Conservation (phyloP, 2,797 vertebrate species). For the Hypotaenidia philippensis region DNA sequence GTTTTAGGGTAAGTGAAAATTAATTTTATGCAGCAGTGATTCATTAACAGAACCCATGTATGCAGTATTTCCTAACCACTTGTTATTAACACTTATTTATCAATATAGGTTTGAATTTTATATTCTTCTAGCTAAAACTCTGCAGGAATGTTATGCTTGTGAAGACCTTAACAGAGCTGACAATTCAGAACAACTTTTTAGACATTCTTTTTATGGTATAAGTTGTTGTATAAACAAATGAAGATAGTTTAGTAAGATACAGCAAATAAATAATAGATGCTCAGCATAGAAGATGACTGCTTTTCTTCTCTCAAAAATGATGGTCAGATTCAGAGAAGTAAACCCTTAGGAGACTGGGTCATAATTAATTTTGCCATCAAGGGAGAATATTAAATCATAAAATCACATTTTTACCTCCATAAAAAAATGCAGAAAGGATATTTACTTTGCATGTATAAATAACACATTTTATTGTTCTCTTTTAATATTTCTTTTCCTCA, state of each 20-base stretch:
- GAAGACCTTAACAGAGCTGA: neutral
- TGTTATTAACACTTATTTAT: neutral
- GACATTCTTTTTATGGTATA: neutral
- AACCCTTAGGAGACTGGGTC: neutral
- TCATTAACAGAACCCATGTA: neutral
- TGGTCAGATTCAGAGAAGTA: slow-evolving; percentile 32
- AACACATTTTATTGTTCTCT: slow-evolving; percentile 57
- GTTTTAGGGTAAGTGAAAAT: neutral
- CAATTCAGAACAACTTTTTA: slow-evolving; percentile 24
- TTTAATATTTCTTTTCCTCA: slow-evolving; percentile 60
- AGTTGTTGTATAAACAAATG: neutral
- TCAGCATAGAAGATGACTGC: neutral
- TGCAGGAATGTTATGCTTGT: neutral
- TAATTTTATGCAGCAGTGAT: neutral
- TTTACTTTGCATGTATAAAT: slow-evolving; percentile 61
- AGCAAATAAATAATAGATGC: slow-evolving; percentile 38
- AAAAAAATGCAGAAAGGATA: slow-evolving; percentile 42
- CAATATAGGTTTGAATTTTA: neutral
- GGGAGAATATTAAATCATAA: slow-evolving; percentile 30
- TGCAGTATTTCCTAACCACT: neutral
- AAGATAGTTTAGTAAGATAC: neutral
- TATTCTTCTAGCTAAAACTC: neutral
- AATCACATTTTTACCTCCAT: slow-evolving; percentile 38
- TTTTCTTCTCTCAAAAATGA: slow-evolving; percentile 7
- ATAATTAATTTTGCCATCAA: slow-evolving; percentile 4